Percentiles rank a stretch among this genome's conserved stretches.
These are phyloP conservation scores for Poeciliopsis paucimaculata DNA, from an alignment of 2,797 vertebrate species.

Conservation along the genomic window DNA sequence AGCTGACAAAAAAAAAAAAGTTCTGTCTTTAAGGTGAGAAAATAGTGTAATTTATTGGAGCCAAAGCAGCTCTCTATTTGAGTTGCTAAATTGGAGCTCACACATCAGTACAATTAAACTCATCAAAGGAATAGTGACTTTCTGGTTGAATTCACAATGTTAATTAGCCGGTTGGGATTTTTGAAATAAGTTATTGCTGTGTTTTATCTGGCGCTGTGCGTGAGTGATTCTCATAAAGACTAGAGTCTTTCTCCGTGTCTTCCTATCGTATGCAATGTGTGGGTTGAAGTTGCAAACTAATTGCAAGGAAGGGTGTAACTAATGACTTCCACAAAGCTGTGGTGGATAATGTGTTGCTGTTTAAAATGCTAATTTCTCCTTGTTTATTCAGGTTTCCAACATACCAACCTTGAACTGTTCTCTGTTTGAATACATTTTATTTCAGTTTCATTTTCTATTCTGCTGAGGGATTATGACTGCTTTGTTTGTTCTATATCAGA, in stretches of 20 bases:
- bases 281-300: conserved; percentile 76
- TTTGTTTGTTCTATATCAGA: background rate
- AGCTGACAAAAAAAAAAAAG: conserved; percentile 50
- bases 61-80: conserved; percentile 75
- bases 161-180: conserved; percentile 81
- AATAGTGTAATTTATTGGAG: conserved; percentile 70
- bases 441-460: conserved; percentile 9
- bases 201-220: conserved; percentile 76
- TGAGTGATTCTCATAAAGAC: conserved; percentile 83
- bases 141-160: conserved; percentile 84
- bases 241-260: conserved; percentile 65
- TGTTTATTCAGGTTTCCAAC: conserved; percentile 70
- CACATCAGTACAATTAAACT: conserved; percentile 76
- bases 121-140: conserved; percentile 75
- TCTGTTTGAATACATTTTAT: conserved; percentile 39
- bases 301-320: conserved; percentile 78
- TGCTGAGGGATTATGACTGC: background rate
- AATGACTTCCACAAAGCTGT: conserved; percentile 81
- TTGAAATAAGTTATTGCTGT: conserved; percentile 77
- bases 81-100: conserved; percentile 77
- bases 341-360: conserved; percentile 71
- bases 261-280: conserved; percentile 74
- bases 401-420: conserved; percentile 48
- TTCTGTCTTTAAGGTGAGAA: conserved; percentile 71
- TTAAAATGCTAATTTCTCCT: conserved; percentile 80